Evolutionary conservation across 2,888 invertebrate genomes (phyloP), one percentile per base, ranked within the genome.

Genomic region (Chrysina gloriosa): DNA sequence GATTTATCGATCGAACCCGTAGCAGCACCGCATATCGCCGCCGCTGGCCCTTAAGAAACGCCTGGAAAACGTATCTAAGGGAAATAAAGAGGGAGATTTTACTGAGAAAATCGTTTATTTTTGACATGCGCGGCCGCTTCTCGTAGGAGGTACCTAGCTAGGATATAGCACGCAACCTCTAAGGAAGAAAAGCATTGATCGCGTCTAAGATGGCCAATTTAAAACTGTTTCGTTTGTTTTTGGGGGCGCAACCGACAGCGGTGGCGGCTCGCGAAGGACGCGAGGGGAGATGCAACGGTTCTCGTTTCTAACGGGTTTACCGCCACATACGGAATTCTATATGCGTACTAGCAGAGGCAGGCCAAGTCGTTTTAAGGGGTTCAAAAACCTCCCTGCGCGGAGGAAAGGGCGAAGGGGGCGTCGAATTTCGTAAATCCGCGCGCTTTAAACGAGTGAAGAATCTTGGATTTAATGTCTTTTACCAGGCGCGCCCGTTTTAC

Each of bases 61-160:
- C 74, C 72, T 78, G 77, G 78, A 80, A 78, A 79, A 79, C 74
- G 76, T 73, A 72, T 31, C 52, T 71, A 73, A 78, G 78, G 78
- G 80, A 80, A 81, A 81, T 81, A 80, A 80, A 79, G 80, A 78
- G 76, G 74, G 76, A 78, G 79, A 79, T 80, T 81, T 81, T 80
- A 78, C 77, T 77, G 77, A 77, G 81, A 81, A 81, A 81, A 81
- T 81, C 81, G 79, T 81, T 81, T 79, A 80, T 80, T 81, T 80
- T 81, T 78, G 81, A 81, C 81, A 77, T 81, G 81, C 81, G 81
- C 81, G 79, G 75, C 75, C 71, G 72, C 63, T 42, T 19, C 29
- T 47, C 36, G 31, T 9, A 47, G 64, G 48, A 25, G 66, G 31
- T 21, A 50, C 50, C 64, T 19, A 58, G 21, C 39, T 21, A 4